These are phyloP conservation scores for Orthonevra nobilis DNA, from an alignment of 2,888 invertebrate genomes.

Conservation along the genomic window DNA sequence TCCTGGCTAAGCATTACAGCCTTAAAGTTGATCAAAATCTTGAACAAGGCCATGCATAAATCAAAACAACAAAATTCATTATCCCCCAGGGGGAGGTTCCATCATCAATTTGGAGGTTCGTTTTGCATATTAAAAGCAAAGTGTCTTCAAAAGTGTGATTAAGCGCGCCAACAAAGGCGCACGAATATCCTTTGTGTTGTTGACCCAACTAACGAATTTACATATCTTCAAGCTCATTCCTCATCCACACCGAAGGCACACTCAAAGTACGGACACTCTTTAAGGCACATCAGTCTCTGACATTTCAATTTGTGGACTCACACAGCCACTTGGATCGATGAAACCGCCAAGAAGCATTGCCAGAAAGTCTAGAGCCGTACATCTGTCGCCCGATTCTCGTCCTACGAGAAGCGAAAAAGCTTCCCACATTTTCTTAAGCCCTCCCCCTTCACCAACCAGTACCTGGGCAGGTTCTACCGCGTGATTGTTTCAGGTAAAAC, in stretches of 20 bases:
- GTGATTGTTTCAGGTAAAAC: conserved; percentile 41
- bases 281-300: conserved; percentile 36
- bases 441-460: neutral
- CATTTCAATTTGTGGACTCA: conserved; percentile 39
- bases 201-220: conserved; percentile 8
- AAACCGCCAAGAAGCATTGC: neutral
- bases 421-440: conserved; percentile 24
- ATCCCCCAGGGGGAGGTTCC: neutral
- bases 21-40: conserved; percentile 26
- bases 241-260: no score
- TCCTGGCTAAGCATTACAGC: conserved; percentile 2
- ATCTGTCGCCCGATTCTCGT: neutral
- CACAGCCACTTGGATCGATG: conserved; percentile 8
- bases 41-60: conserved; percentile 27
- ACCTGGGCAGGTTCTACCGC: conserved; percentile 24
- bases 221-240: neutral
- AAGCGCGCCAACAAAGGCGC: neutral
- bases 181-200: conserved; percentile 2
- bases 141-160: conserved; percentile 29
- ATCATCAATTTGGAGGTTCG: conserved; percentile 21
- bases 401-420: neutral
- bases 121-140: neutral
- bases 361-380: conserved; percentile 22
- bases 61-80: conserved; percentile 39
- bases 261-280: neutral